A percentile compares a stretch with the other conserved stretches of the same genome.
Evolutionary conservation across 2,797 vertebrate species (phyloP).

Genomic region (Chelmon rostratus): DNA sequence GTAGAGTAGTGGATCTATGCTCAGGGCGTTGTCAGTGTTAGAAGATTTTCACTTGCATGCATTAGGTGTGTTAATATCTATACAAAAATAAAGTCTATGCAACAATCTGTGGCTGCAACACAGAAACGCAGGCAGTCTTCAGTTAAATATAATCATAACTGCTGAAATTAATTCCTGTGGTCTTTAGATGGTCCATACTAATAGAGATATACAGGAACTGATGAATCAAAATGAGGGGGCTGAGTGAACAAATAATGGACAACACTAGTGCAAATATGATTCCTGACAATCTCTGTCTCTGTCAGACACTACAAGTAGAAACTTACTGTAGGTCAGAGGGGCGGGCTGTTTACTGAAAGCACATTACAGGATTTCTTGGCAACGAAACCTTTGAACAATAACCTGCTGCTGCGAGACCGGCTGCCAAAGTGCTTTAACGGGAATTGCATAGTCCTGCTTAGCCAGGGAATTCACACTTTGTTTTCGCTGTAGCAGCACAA

Average conservation of each 20-base stretch:
- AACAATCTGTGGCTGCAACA: neutral
- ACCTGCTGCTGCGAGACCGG: constrained; percentile 51
- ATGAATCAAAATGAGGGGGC: neutral
- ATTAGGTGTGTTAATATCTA: neutral
- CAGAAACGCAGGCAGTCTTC: neutral
- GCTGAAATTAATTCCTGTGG: neutral
- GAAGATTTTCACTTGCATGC: constrained; percentile 1
- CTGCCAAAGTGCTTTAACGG: constrained; percentile 66
- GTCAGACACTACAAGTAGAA: constrained; percentile 11
- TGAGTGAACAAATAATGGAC: neutral
- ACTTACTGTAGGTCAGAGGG: constrained; percentile 27
- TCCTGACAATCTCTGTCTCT: neutral
- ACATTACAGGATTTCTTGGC: constrained; percentile 49
- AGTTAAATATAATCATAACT: neutral
- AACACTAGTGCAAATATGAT: neutral
- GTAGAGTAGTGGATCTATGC: neutral
- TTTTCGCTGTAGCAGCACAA: constrained; percentile 66
- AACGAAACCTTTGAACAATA: constrained; percentile 38
- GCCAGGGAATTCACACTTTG: constrained; percentile 61
- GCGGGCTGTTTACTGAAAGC: constrained; percentile 37
- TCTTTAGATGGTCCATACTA: neutral
- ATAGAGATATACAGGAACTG: neutral
- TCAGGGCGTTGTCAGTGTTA: neutral
- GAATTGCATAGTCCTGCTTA: constrained; percentile 61
- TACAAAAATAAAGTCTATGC: neutral